These are phyloP conservation scores for Palaemon carinicauda DNA, from an alignment of 1,140 invertebrate species.

Conservation along the genomic window DNA sequence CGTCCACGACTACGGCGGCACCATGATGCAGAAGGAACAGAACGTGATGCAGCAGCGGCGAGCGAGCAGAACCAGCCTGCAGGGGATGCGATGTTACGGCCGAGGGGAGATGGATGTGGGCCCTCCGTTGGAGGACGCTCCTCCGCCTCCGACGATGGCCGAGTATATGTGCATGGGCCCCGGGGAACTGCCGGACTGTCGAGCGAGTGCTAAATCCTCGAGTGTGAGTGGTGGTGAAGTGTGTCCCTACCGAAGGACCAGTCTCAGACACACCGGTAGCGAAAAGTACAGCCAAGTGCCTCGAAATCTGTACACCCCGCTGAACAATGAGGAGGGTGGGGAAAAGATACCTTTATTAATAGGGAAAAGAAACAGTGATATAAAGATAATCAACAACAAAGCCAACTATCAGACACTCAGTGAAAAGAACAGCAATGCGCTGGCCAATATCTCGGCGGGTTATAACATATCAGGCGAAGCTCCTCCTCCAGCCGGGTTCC, in stretches of 20 bases:
- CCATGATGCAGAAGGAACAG: slow-evolving; percentile 60
- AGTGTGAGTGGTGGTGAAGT: background rate
- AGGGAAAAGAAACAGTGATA: slow-evolving; percentile 40
- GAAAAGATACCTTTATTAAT: slow-evolving; percentile 34
- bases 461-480: slow-evolving; percentile 50
- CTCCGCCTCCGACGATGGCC: slow-evolving; percentile 7
- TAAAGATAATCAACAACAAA: slow-evolving; percentile 57
- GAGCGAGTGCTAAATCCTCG: background rate
- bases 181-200: background rate
- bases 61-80: slow-evolving; percentile 26
- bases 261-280: slow-evolving; percentile 5
- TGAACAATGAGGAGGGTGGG: slow-evolving; percentile 44
- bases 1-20: slow-evolving; percentile 61
- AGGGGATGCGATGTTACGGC: slow-evolving; percentile 11
- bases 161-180: background rate
- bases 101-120: slow-evolving; percentile 29
- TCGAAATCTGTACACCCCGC: slow-evolving; percentile 48
- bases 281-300: slow-evolving; percentile 57
- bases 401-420: slow-evolving; percentile 24
- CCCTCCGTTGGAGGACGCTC: slow-evolving; percentile 26
- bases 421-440: slow-evolving; percentile 54
- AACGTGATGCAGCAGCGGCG: slow-evolving; percentile 41
- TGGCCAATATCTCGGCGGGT: slow-evolving; percentile 39
- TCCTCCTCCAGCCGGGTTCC: background rate
- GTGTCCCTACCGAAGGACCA: slow-evolving; percentile 28